Base-by-base conservation (phyloP, 2,113 vertebrate genomes). In the Burhinus oedicnemus region DNA sequence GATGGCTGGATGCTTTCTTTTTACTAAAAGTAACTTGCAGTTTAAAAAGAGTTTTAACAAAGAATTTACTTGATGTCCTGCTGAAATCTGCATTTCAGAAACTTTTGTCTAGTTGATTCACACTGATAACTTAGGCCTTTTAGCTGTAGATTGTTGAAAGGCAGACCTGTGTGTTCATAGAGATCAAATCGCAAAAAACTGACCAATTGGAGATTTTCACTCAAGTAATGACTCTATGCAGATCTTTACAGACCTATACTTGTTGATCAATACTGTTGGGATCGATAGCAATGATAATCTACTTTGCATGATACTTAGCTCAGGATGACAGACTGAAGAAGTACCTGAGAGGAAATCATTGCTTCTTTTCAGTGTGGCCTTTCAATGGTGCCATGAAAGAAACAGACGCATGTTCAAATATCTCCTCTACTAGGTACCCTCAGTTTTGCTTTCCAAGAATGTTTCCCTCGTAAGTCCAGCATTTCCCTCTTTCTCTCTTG, bases 401-500 rank as follows among this genome's bases (percentile, higher is more conserved):
- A 30, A 58, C 22, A 85, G 15, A 52, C 4, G 29, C 6, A 7
- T 83, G 90, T 90, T 77, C 30, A 90, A 88, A 55, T 57, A 30
- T 3, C 34, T 92, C 6, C 7, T 69, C 19, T 70, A 6, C 54
- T 81, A 69, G 32, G 34, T n/a, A 83, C 83, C 19, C 25, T 78
- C 10, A 45, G 49, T 69, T 95, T 74, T 96, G 72, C 76, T 93
- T 97, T 95, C 85, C 64, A 96, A 66, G 83, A 92, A 95, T 54
- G 6, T 83, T 77, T 92, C 40, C 22, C 21, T 90, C 45, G 12
- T 42, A 87, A 87, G n/a, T 61, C 51, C 47, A 89, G n/a, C 30
- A 49, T 92, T 90, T 90, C 44, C 34, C 1, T 92, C 23, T 94
- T 93, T 80, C n/a, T 91, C 45, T 89, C 15, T 64, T 92, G 86